Percentiles rank a stretch among this genome's conserved stretches.
Evolutionary conservation across 2,888 invertebrate genomes (phyloP).

Genomic region (Melieria omissa): DNA sequence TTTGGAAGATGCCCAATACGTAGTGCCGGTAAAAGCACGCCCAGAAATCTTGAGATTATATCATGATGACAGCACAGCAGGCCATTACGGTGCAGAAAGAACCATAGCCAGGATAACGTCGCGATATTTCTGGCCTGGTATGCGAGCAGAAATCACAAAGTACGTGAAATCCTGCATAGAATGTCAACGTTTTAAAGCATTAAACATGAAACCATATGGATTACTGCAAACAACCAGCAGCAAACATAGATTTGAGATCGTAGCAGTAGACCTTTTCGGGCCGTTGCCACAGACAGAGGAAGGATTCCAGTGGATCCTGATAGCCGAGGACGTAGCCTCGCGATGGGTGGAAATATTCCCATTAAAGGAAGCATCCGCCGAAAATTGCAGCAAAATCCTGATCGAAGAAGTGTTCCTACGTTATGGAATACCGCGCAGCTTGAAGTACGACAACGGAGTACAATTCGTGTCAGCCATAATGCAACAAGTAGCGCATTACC

Average conservation of each 20-base stretch:
- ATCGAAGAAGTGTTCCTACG: slow-evolving; percentile 57
- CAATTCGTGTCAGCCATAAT: too few species aligned
- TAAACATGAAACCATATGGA: slow-evolving; percentile 43
- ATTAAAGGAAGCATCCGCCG: slow-evolving; percentile 50
- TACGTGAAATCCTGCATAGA: slow-evolving; percentile 38
- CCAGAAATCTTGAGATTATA: slow-evolving; percentile 31
- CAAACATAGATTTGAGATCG: slow-evolving; percentile 42
- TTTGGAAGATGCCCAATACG: slow-evolving; percentile 21
- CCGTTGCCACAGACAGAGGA: slow-evolving; percentile 39
- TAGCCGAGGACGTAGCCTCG: slow-evolving; percentile 49
- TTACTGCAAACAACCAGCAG: slow-evolving; percentile 42
- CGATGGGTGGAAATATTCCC: slow-evolving; percentile 55
- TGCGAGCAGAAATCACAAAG: slow-evolving; percentile 36
- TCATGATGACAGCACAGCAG: slow-evolving; percentile 43
- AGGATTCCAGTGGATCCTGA: slow-evolving; percentile 50
- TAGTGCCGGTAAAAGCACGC: slow-evolving; percentile 23
- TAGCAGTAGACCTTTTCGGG: slow-evolving; percentile 45
- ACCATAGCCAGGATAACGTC: slow-evolving; percentile 28
- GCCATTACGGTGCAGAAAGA: too few species aligned
- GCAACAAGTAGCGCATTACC: too few species aligned
- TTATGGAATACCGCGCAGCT: slow-evolving; percentile 54
- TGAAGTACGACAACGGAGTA: too few species aligned
- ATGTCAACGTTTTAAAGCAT: slow-evolving; percentile 41
- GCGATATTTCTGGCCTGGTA: slow-evolving; percentile 43
- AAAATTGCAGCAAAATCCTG: slow-evolving; percentile 50